Base-by-base conservation (phyloP, 1,140 invertebrate species). In the Drosophila takahashii region DNA sequence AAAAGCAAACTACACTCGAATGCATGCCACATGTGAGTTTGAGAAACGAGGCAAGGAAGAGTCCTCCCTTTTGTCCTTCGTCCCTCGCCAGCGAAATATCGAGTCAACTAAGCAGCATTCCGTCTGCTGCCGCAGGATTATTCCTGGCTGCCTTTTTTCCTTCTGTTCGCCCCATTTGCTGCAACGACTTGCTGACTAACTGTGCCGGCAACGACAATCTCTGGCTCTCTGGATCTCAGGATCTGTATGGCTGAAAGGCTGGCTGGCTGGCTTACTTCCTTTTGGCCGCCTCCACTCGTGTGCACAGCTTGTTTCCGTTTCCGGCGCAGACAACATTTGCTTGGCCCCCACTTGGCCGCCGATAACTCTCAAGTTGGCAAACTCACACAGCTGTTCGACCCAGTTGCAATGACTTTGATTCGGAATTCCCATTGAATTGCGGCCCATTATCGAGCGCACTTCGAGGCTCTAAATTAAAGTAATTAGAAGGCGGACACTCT, bases 241-340 rank as follows among this genome's bases (percentile, higher is more conserved):
- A 67, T 50, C 56, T 60, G 22, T 15, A 48, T 47, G 34, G 15
- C 53, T n/a, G 44, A 36, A 36, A 41, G 53, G 6, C 39, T 39
- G 29, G 29, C 29, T 29, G 81, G 77, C 77, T 70, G 77, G 56
- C 56, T 61, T 22, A 71, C 50, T 81, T 84, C 81, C 81, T 84
- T 83, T 76, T 77, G 69, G 58, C 71, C 71, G 70, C 84, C 64
- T 62, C 57, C 56, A 81, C 81, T 85, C 85, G 76, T 85, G 77
- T 85, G 81, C 83, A 87, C 67, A 81, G 75, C 74, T 81, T 87
- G 74, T 77, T 87, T 85, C 81, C 81, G 83, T 51, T 86, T 85
- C 81, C 81, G 77, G 83, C 32, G 58, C 78, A 85, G 81, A 85
- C 83, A 87, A 70, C 65, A 78, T 77, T 87, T 86, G 48, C 81